Base-by-base conservation (phyloP, 2,888 invertebrate genomes). In the Volucella bombylans region DNA sequence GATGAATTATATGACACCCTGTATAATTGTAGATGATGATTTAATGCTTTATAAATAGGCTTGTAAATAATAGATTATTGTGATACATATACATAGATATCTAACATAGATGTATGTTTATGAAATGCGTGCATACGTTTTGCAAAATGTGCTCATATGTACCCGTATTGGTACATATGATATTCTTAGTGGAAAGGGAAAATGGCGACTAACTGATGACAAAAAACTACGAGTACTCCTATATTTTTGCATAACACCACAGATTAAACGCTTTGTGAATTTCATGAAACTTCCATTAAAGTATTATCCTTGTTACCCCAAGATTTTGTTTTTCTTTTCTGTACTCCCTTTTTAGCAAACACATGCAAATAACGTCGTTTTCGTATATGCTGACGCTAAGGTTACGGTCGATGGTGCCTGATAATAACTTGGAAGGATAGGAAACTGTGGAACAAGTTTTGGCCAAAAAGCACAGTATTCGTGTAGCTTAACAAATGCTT, bases 201-300 rank as follows among this genome's bases (percentile, higher is more conserved):
- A 12, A 67, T 61, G 14, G 15, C 73, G 64, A 68, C 62, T 64
- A 67, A 54, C 39, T 47, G 55, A 72, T 78, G 49, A 59, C 18
- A 68, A 68, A 39, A 65, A 73, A 78, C 67, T 68, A 73, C 73
- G 31, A 31, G 31, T 31, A 31, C 31, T 31, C 6, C 4, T 31
- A 31, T 31, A 31, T 62, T 72, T 78, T 67, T 72, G 77, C 71
- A 71, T 69, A 82, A 78, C 65, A 69, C 79, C 82, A 82, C 73
- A 79, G 78, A 82, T 82, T 79, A 82, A 79, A 82, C 57, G 82
- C 79, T 78, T 65, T 61, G 23, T 67, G 67, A 82, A 78, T 78
- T 78, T 72, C 82, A 79, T 82, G 64, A 79, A 82, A 79, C 73
- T 73, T 73, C 82, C 82, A 82, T 82, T 82, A 79, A 82, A 82